phyloP scores from a whole-genome alignment of 2,113 vertebrate genomes.

The Phalacrocorax pelagicus region DNA sequence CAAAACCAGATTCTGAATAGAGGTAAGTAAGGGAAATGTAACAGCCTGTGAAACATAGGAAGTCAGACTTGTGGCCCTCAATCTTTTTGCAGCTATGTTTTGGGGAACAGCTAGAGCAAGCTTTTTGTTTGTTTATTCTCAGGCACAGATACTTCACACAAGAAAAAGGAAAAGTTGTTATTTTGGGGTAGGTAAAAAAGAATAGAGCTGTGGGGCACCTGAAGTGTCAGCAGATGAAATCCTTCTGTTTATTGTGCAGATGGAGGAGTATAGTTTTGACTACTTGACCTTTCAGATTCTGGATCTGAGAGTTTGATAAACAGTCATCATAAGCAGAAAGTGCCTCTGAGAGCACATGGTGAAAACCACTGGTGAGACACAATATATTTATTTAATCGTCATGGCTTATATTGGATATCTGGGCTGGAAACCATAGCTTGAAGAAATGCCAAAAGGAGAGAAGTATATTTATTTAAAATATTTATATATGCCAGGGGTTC shows the following conservation, averaged over 20 bases:
- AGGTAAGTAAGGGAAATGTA: not conserved
- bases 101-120: not conserved
- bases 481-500: not conserved
- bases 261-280: not conserved
- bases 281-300: slow-evolving; percentile 36
- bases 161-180: not conserved
- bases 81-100: not conserved
- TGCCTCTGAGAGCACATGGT: not conserved
- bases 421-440: not conserved
- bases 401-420: not conserved
- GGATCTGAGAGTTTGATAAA: slow-evolving; percentile 29
- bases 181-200: not conserved
- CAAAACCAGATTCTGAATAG: not conserved
- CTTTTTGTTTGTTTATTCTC: not conserved
- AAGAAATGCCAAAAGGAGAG: not conserved
- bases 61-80: not conserved
- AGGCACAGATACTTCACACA: not conserved
- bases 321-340: not conserved
- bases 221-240: slow-evolving; percentile 1
- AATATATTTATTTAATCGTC: slow-evolving; percentile 6
- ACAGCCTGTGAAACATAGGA: not conserved
- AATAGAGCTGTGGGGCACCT: not conserved
- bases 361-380: not conserved
- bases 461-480: slow-evolving; percentile 31
- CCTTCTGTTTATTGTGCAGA: slow-evolving; percentile 25